Base-by-base conservation (phyloP, 2,113 vertebrate genomes). In the Nothoprocta pentlandii region DNA sequence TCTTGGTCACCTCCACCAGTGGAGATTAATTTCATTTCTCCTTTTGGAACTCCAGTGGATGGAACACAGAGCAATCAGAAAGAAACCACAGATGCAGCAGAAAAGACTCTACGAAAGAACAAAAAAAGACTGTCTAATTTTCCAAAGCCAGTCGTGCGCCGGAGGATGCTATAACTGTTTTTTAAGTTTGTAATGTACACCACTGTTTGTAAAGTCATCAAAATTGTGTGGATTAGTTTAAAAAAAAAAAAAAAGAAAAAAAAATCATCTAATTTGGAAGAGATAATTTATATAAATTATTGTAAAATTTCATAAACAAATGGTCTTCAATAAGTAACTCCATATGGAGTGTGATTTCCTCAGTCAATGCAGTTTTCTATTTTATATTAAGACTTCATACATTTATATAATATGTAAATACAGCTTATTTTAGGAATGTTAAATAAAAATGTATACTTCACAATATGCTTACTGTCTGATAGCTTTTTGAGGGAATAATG, bases 371-470 rank as follows among this genome's bases (percentile, higher is more conserved):
- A 96, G 94, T 97, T 98, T 98, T 98, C 96, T 98, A 98, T 98
- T 98, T 98, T 98, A 96, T 98, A 98, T 94, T 97, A 97, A 97
- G 94, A 97, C 97, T 98, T 98, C 96, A 95, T 98, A 98, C 98
- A 78, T 99, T 98, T 98, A 98, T 98, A 98, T 97, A 97, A 97
- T 97, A 97, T 98, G 98, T 97, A 98, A 98, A 97, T 99, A 99
- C 98, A 98, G 96, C 98, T 98, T 98, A 96, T 98, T 99, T 99
- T 98, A 98, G 98, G 95, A 97, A 98, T 98, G 98, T 98, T 98
- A 98, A 98, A 99, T 99, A 99, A 99, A 99, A 98, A 97, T 97
- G 95, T 97, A 97, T 98, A 97, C 97, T 98, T 98, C 93, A 93
- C 94, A 94, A 82, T 95, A 94, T 95, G 87, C 93, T 97, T 96